Base-by-base conservation (phyloP, 2,888 invertebrate species). In the Sinelater perroti region DNA sequence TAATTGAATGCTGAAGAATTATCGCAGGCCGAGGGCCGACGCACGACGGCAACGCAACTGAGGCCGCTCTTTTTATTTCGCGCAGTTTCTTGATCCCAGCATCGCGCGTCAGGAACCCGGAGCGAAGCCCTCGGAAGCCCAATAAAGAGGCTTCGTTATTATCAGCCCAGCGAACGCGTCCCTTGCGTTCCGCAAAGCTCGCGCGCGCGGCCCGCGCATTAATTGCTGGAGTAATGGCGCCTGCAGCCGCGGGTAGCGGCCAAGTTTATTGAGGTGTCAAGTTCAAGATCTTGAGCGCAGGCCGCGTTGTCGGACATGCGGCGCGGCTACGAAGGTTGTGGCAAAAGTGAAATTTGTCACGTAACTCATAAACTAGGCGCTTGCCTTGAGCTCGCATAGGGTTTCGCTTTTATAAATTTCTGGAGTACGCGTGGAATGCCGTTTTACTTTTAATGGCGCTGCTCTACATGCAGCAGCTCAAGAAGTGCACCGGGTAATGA, bases 271-370 rank as follows among this genome's bases (percentile, higher is more conserved):
- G n/a, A 17, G n/a, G 21, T 14, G 40, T 24, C 40, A 40, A 40
- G 40, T 40, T 40, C 40, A 40, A 2, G 24, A 36, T 8, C 11
- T 21, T 24, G 21, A 14, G 26, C 24, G 24, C 11, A 40, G 26
- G 16, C 4, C 11, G 36, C 10, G 5, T 14, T 8, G 16, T 8
- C 7, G 11, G n/a, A 35, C 24, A 24, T 40, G 14, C 2, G 13
- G 13, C n/a, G 14, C 21, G 13, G n/a, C 1, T 14, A 4, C 26
- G 40, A 13, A 40, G 40, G 40, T 40, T 24, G 14, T 35, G n/a
- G 35, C 16, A 56, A 56, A 45, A 55, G 50, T 38, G 45, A 45
- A 45, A 45, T 45, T 28, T 45, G 20, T 17, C 31, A 31, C 40
- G 40, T 40, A 40, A 40, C 24, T 45, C 28, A 30, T 45, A 45